Base-by-base conservation (phyloP, 2,113 vertebrate species). In the Pseudorasbora parva region DNA sequence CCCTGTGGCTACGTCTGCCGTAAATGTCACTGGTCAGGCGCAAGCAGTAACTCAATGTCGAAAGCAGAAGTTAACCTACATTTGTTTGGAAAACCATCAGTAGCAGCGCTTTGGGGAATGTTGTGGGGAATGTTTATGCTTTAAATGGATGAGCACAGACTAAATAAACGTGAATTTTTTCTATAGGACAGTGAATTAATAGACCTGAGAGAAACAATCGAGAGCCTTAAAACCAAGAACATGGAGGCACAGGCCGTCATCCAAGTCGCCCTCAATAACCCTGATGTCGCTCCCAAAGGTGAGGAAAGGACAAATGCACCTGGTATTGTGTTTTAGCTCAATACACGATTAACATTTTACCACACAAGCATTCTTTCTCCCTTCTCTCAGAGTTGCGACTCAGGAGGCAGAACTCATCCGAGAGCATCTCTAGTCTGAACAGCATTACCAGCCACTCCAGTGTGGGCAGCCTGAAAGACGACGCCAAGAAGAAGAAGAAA, bases 401-500 rank as follows among this genome's bases (percentile, higher is more conserved):
- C 85, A 95, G 94, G 87, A 94, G 97, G 54, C 97, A 99, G 91
- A 99, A 99, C 89, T 98, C 97, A 19, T 98, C 96, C 0, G 97
- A 99, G 88, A 99, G 97, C 92, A 97, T 99, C 92, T 97, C 97
- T 15, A 99, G 97, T 73, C 95, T 99, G 85, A 98, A 98, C 92
- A 99, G 97, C 91, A 94, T 97, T 90, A 96, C 96, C 91, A 98
- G 97, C 89, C 95, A 97, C 89, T 98, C 97, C 71, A 99, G 97
- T 88, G 56, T 97, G 0, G 95, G 97, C 86, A 99, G 97, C 89
- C 78, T 96, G 89, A 99, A 98, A 89, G 97, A 98, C 0, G 97
- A 99, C 0, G 96, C 95, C 41, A 99, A 99, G 89, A 99, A 98
- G 92, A 99, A 85, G 77, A 96, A 98, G 86, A 99, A 99, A 73